Evolutionary conservation across 2,113 vertebrate species (phyloP).

Genomic region (Damaliscus lunatus): DNA sequence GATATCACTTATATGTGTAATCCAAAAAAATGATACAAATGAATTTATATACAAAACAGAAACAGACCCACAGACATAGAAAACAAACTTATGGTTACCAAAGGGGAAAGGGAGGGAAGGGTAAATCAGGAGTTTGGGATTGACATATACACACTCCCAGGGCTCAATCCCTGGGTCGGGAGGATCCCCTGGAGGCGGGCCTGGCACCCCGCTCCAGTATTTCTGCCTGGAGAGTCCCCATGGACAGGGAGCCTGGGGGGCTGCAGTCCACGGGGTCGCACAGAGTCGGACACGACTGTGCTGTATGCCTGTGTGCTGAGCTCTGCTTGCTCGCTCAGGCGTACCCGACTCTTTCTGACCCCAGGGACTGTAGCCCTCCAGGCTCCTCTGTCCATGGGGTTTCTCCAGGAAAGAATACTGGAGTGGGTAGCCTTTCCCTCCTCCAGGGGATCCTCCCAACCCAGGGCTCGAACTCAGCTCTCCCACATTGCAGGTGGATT

Average conservation of each 20-base stretch:
- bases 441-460: rapidly evolving
- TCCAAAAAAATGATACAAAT: not conserved
- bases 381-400: not conserved
- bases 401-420: not conserved
- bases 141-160: rapidly evolving
- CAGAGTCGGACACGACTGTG: rapidly evolving
- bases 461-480: not conserved
- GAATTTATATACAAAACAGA: not conserved
- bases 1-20: not conserved
- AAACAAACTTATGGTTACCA: not conserved
- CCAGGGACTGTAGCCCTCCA: not conserved
- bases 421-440: not conserved
- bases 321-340: rapidly evolving
- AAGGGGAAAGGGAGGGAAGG: not conserved
- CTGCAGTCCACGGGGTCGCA: rapidly evolving
- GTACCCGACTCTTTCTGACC: rapidly evolving
- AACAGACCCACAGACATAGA: not conserved
- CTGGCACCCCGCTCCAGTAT: rapidly evolving
- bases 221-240: not conserved
- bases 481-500: not conserved
- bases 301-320: rapidly evolving
- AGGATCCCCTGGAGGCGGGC: not conserved
- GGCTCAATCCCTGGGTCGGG: not conserved
- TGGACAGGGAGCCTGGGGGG: not conserved
- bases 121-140: rapidly evolving